Evolutionary conservation across 2,797 vertebrate species (phyloP).

Genomic region (Florisuga fusca): DNA sequence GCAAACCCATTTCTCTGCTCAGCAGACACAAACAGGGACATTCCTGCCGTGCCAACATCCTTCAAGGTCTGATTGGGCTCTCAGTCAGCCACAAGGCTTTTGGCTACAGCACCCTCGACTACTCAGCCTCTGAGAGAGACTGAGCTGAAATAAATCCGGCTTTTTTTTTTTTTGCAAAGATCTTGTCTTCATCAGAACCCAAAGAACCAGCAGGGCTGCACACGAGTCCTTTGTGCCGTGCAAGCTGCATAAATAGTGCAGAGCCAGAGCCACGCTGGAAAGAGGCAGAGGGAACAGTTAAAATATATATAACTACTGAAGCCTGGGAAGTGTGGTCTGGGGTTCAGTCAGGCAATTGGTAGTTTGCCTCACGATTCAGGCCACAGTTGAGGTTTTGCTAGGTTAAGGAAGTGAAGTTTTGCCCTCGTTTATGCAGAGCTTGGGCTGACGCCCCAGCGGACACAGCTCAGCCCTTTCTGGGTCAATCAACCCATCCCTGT

Average conservation of each 20-base stretch:
- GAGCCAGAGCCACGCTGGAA: not conserved
- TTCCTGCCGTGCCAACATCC: rapidly evolving
- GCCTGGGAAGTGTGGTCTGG: slow-evolving; percentile 24
- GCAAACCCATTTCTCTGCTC: not conserved
- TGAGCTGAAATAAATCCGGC: not conserved
- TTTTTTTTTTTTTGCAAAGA: not conserved
- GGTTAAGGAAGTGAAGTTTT: not conserved
- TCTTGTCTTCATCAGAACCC: not conserved
- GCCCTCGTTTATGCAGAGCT: not conserved
- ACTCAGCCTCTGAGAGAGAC: not conserved
- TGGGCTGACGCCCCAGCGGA: not conserved
- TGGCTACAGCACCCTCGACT: not conserved
- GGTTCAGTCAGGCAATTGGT: slow-evolving; percentile 7
- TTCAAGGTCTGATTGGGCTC: not conserved
- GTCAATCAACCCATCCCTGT: not conserved
- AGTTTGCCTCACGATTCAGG: not conserved
- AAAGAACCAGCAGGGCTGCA: not conserved
- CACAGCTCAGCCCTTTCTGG: not conserved
- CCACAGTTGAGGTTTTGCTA: not conserved
- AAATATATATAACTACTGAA: not conserved
- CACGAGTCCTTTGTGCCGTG: not conserved
- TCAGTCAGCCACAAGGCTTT: not conserved
- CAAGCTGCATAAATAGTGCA: rapidly evolving
- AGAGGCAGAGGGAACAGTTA: not conserved
- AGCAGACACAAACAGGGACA: not conserved